These are phyloP conservation scores for Drosophila equinoxialis DNA, from an alignment of 1,140 invertebrate species.

Conservation along the genomic window DNA sequence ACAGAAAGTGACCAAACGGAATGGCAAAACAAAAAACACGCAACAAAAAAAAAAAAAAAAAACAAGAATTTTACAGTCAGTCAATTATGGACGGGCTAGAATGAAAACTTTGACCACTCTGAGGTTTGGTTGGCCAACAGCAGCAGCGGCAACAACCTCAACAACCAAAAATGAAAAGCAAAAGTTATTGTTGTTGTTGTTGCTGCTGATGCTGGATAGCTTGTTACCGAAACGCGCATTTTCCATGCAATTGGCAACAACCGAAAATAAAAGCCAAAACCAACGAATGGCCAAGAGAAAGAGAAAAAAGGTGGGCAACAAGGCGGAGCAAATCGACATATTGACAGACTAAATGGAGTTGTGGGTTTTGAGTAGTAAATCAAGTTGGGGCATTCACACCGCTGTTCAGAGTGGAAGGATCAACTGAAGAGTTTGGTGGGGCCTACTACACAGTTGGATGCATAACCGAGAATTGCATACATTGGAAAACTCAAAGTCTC, in stretches of 20 bases:
- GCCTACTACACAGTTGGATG: conserved; percentile 38
- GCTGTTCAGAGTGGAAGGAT: conserved; percentile 5
- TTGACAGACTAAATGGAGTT: conserved; percentile 82
- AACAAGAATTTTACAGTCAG: conserved; percentile 76
- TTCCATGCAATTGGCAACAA: conserved; percentile 58
- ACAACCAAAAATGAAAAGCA: conserved; percentile 56
- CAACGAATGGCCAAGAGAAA: background rate
- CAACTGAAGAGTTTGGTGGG: background rate
- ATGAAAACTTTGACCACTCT: background rate
- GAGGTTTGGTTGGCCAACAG: conserved; percentile 18
- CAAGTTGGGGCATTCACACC: conserved; percentile 74
- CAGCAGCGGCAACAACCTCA: conserved; percentile 36
- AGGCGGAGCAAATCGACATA: conserved; percentile 79
- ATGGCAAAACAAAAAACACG: conserved; percentile 31
- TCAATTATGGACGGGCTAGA: conserved; percentile 66
- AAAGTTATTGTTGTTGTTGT: conserved; percentile 52
- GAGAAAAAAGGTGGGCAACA: conserved; percentile 44
- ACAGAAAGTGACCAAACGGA: conserved; percentile 37
- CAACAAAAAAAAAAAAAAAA: conserved; percentile 53
- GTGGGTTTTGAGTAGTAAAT: conserved; percentile 82
- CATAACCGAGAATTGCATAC: conserved; percentile 71
- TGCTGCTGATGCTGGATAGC: conserved; percentile 42
- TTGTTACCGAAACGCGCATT: conserved; percentile 77
- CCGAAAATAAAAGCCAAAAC: conserved; percentile 19
- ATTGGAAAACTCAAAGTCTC: conserved; percentile 4